These are phyloP conservation scores for Pangasius djambal DNA, from an alignment of 2,797 vertebrate species.

Conservation along the genomic window DNA sequence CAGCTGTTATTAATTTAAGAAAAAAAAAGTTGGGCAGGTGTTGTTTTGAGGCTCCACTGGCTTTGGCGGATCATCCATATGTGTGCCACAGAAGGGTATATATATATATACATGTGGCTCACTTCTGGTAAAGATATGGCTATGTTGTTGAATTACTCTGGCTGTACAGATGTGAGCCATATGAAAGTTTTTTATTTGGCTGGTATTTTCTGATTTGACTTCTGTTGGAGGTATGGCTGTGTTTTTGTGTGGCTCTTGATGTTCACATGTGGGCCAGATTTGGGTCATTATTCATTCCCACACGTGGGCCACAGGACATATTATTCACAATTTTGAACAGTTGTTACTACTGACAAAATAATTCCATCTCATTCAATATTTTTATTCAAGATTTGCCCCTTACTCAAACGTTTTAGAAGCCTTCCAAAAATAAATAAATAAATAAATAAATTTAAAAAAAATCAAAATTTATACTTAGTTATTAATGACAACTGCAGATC, in stretches of 20 bases:
- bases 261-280: neutral
- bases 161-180: neutral
- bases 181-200: neutral
- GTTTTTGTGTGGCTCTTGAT: neutral
- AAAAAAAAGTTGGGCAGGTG: too few species aligned
- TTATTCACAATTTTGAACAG: neutral
- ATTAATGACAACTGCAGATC: neutral
- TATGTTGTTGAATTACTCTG: neutral
- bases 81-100: neutral
- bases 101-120: too few species aligned
- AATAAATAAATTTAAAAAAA: neutral
- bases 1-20: too few species aligned
- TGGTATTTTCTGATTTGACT: conserved; percentile 7
- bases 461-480: neutral
- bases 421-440: neutral
- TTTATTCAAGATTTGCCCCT: neutral
- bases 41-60: too few species aligned
- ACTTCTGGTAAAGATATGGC: neutral
- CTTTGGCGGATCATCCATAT: too few species aligned
- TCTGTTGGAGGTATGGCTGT: neutral
- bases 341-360: neutral
- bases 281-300: neutral
- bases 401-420: neutral
- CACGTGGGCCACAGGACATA: neutral
- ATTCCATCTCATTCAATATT: neutral